A percentile compares a stretch with the other conserved stretches of the same genome.
These are phyloP conservation scores for Biston stratarius DNA, from an alignment of 2,888 invertebrate species.

Conservation along the genomic window DNA sequence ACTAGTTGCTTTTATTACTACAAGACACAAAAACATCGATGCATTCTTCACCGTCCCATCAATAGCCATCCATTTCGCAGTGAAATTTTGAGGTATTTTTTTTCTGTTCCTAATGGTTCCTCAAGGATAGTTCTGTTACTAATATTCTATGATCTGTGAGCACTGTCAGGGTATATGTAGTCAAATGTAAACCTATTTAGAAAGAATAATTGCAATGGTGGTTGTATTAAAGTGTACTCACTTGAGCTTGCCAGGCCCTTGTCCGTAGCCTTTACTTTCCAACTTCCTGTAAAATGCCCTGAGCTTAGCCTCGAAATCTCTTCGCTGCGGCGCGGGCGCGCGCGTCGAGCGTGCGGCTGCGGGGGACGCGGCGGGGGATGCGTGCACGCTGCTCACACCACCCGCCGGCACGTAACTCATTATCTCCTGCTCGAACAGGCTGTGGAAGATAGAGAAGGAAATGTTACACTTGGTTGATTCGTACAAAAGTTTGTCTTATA, in stretches of 20 bases:
- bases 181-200: no score
- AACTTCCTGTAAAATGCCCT: slow-evolving; percentile 97
- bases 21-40: no score
- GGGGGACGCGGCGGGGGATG: slow-evolving; percentile 93
- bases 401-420: slow-evolving; percentile 97
- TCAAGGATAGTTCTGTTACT: no score
- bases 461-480: background rate
- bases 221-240: slow-evolving; percentile 76
- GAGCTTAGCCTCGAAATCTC: slow-evolving; percentile 98
- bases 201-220: no score
- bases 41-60: no score
- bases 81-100: no score
- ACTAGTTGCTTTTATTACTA: no score
- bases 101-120: no score
- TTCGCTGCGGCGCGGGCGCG: slow-evolving; percentile 95
- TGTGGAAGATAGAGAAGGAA: slow-evolving; percentile 66
- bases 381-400: slow-evolving; percentile 67
- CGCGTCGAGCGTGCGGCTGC: slow-evolving; percentile 92
- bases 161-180: no score
- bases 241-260: slow-evolving; percentile 98
- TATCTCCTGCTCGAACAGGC: slow-evolving; percentile 99
- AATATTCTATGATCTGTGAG: no score
- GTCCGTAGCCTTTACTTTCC: slow-evolving; percentile 98
- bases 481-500: background rate
- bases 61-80: no score